These are phyloP conservation scores for Apamea sordens DNA, from an alignment of 2,888 invertebrate genomes.

Conservation along the genomic window DNA sequence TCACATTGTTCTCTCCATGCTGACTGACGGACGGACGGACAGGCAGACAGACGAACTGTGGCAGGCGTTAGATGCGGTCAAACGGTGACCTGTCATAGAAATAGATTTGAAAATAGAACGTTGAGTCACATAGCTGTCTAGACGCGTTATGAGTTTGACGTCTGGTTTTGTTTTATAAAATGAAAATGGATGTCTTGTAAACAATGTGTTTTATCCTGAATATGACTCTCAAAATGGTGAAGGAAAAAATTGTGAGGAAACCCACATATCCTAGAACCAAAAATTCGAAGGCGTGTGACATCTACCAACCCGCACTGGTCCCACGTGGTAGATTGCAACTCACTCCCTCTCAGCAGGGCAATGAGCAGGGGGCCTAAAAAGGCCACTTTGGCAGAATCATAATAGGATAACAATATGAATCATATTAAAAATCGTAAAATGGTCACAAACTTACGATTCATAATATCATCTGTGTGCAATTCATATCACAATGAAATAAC, in stretches of 20 bases:
- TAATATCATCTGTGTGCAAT: no score
- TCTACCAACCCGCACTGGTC: no score
- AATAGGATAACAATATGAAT: no score
- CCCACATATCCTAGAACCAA: no score
- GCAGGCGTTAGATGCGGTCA: slow-evolving; percentile 64
- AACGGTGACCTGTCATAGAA: slow-evolving; percentile 27
- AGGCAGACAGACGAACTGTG: slow-evolving; percentile 76
- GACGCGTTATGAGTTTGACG: neutral
- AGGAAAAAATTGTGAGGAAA: neutral
- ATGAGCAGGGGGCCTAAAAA: no score
- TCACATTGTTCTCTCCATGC: slow-evolving; percentile 72
- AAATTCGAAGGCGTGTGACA: no score
- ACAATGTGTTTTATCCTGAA: neutral
- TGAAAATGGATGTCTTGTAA: neutral
- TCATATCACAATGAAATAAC: no score
- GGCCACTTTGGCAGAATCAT: no score
- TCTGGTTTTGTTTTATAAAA: neutral
- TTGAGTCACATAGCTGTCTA: slow-evolving; percentile 37
- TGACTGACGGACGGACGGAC: slow-evolving; percentile 53
- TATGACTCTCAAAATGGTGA: neutral
- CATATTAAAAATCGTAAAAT: no score
- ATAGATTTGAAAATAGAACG: neutral
- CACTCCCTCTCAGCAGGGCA: no score
- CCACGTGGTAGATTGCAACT: no score
- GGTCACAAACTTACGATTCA: no score